Percentiles rank a stretch among this genome's conserved stretches.
Evolutionary conservation across 1,140 invertebrate species (phyloP).

Genomic region (Vollenhovia emeryi): DNA sequence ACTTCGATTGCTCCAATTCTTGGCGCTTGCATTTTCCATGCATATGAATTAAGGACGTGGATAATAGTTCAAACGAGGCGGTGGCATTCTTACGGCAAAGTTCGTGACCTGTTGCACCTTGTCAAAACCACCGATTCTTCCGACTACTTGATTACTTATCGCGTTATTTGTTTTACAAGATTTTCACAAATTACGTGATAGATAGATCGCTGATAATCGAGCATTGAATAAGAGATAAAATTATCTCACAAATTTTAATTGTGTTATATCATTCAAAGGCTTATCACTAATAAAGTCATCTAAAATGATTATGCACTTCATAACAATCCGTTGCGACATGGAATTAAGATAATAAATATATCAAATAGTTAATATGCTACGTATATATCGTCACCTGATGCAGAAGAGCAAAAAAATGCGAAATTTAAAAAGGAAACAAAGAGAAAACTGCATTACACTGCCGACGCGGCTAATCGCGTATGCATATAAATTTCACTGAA

Average conservation of each 20-base stretch:
- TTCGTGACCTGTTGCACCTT: slow-evolving; percentile 78
- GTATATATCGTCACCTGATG: neutral
- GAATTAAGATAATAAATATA: neutral
- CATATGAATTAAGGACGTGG: slow-evolving; percentile 75
- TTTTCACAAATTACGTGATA: neutral
- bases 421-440: neutral
- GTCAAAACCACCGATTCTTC: neutral
- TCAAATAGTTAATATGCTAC: neutral
- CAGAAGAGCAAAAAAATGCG: neutral
- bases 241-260: neutral
- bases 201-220: neutral
- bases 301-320: neutral
- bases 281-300: neutral
- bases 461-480: slow-evolving; percentile 25
- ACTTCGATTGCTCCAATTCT: slow-evolving; percentile 49
- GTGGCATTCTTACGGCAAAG: slow-evolving; percentile 77
- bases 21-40: slow-evolving; percentile 62
- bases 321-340: neutral
- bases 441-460: neutral
- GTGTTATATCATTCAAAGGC: neutral
- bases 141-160: neutral
- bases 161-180: neutral
- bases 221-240: neutral
- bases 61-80: slow-evolving; percentile 80
- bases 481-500: slow-evolving; percentile 52